phyloP scores from a whole-genome alignment of 2,888 invertebrate species.

The Euplexia lucipara region DNA sequence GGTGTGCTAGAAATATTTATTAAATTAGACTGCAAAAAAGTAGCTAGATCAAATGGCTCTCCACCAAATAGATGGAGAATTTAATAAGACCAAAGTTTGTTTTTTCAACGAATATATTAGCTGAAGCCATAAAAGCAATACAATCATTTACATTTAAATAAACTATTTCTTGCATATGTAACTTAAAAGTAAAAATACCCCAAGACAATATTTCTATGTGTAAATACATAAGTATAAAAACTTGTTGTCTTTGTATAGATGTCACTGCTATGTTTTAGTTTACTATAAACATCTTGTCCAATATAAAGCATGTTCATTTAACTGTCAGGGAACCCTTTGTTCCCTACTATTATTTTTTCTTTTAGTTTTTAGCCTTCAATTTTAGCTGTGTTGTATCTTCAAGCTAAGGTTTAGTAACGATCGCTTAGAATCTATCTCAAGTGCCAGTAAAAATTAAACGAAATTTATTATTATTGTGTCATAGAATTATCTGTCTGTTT shows the following conservation, averaged over 20 bases:
- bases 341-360: conserved; percentile 28
- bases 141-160: too few relatives aligned
- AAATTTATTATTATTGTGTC: too few relatives aligned
- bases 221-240: conserved; percentile 37
- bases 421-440: background rate
- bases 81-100: too few relatives aligned
- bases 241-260: conserved; percentile 46
- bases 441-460: background rate
- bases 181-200: conserved; percentile 21
- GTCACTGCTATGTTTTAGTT: conserved; percentile 59
- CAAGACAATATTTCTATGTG: conserved; percentile 48
- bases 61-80: too few relatives aligned
- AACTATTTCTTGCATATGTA: too few relatives aligned
- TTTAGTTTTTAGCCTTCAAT: conserved; percentile 53
- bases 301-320: conserved; percentile 61
- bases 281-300: conserved; percentile 46
- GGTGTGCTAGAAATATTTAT: conserved; percentile 19
- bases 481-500: too few relatives aligned
- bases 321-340: conserved; percentile 47
- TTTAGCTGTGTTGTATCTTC: conserved; percentile 44
- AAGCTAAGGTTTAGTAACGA: conserved; percentile 15
- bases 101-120: too few relatives aligned
- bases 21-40: background rate
- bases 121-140: too few relatives aligned
- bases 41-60: too few relatives aligned